Base-by-base conservation (phyloP, 2,113 vertebrate species). In the Chitala chitala region DNA sequence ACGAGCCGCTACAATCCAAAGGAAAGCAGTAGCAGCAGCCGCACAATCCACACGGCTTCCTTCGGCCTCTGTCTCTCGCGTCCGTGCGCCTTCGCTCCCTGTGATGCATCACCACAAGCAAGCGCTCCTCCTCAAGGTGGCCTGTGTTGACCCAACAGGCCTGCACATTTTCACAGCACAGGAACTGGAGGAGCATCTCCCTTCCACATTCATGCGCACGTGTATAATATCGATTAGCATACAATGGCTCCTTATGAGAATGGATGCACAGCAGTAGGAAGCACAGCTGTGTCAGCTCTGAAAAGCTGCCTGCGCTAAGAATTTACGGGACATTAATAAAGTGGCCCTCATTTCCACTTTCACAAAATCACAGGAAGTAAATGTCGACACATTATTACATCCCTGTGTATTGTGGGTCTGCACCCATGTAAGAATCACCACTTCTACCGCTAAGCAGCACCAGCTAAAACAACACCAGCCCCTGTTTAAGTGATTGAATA, bases 261-360 rank as follows among this genome's bases (percentile, higher is more conserved):
- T 17, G 38, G 70, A 58, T 20, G 10, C 8, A 9, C 1, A 20
- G 50, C 56, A 50, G 6, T 20, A 63, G 71, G 24, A 26, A 46
- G 9, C 56, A 29, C 24, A 10, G 20, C 26, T 15, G 13, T n/a
- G 2, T 22, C 42, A n/a, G 40, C 26, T 17, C 33, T 9, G 22
- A 22, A 83, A 87, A 85, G 83, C 54, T 64, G 64, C 40, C 54
- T 79, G 79, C 75, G 82, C 73, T 64, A 69, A 76, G 64, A 61
- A 69, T 79, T 83, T 75, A 79, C 55, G 71, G 75, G 55, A 75
- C 72, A 79, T n/a, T n/a, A n/a, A n/a, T 76, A 70, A 78, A 72
- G 71, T 24, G 71, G 4, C 55, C 65, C 40, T 48, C 33, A 73
- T 26, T 76, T 64, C 74, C 75, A 75, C 77, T 78, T 84, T 80